Conservation (phyloP, 1,140 invertebrate species). For the Phthorimaea operculella region DNA sequence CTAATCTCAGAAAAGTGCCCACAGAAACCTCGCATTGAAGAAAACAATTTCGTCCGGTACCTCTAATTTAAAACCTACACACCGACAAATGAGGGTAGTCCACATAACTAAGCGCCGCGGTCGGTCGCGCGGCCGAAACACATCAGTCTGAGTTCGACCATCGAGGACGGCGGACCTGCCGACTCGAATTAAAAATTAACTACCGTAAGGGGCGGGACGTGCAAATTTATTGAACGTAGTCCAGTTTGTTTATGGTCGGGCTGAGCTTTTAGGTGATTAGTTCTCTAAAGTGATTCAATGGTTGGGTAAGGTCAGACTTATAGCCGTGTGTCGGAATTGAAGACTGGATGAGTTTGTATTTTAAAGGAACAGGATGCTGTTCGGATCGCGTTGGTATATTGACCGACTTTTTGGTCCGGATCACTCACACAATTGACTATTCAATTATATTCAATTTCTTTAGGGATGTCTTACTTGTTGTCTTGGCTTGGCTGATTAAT, state of each 20-base stretch:
- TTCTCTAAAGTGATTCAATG: constrained; percentile 10
- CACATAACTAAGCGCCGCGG: constrained; percentile 50
- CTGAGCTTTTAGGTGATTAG: constrained; percentile 43
- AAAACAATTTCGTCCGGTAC: constrained; percentile 10
- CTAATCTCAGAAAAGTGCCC: background rate
- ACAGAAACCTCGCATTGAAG: background rate
- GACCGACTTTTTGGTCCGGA: too few species aligned
- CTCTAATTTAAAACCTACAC: constrained; percentile 49
- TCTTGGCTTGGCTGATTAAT: too few species aligned
- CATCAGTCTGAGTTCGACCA: constrained; percentile 32
- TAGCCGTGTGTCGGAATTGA: background rate
- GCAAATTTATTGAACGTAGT: constrained; percentile 36
- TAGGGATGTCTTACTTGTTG: too few species aligned
- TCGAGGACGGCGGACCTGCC: constrained; percentile 20
- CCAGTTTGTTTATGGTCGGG: constrained; percentile 37
- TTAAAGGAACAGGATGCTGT: background rate
- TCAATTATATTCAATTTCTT: too few species aligned
- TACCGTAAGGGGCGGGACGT: constrained; percentile 17
- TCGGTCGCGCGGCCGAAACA: constrained; percentile 28
- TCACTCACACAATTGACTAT: too few species aligned
- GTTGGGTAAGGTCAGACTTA: background rate
- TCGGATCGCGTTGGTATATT: too few species aligned
- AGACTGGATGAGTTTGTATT: background rate
- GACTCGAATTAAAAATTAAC: constrained; percentile 36
- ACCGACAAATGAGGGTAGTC: constrained; percentile 55